Evolutionary conservation across 2,113 vertebrate genomes (phyloP).

Genomic region (Heliornis fulica): DNA sequence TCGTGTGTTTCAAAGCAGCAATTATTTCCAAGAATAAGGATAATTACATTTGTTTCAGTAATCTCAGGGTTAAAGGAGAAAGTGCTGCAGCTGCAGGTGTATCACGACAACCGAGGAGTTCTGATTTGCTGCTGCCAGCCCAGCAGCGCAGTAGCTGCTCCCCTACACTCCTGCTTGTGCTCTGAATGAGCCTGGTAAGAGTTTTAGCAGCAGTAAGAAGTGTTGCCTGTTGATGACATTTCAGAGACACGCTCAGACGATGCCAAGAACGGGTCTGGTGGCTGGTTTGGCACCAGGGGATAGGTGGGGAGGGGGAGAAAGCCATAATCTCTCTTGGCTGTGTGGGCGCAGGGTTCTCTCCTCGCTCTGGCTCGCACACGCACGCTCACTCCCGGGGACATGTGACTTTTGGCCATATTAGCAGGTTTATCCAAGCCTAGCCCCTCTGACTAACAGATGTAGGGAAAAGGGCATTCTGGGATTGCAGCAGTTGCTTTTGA

Average conservation of each 20-base stretch:
- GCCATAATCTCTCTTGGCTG: not conserved
- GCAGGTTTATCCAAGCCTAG: slow-evolving; percentile 55
- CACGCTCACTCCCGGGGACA: not conserved
- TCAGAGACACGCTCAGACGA: not conserved
- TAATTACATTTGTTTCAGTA: not conserved
- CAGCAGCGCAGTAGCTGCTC: fast-evolving
- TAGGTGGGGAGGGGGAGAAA: not conserved
- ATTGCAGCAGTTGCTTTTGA: slow-evolving; percentile 71
- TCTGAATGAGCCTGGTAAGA: not conserved
- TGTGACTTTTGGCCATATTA: slow-evolving; percentile 51
- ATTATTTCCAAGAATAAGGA: slow-evolving; percentile 1
- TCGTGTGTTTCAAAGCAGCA: not conserved
- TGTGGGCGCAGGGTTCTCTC: not conserved
- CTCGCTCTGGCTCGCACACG: not conserved
- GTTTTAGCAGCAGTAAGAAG: not conserved
- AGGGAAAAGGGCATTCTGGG: slow-evolving; percentile 68
- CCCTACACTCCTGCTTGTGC: fast-evolving
- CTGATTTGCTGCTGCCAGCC: not conserved
- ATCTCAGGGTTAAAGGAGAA: not conserved
- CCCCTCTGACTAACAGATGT: slow-evolving; percentile 70
- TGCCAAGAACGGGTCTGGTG: not conserved
- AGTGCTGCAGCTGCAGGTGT: not conserved
- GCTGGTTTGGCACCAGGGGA: not conserved
- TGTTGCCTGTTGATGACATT: not conserved
- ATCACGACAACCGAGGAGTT: not conserved